These are phyloP conservation scores for Mechanitis mazaeus DNA, from an alignment of 2,888 invertebrate species.

Conservation along the genomic window DNA sequence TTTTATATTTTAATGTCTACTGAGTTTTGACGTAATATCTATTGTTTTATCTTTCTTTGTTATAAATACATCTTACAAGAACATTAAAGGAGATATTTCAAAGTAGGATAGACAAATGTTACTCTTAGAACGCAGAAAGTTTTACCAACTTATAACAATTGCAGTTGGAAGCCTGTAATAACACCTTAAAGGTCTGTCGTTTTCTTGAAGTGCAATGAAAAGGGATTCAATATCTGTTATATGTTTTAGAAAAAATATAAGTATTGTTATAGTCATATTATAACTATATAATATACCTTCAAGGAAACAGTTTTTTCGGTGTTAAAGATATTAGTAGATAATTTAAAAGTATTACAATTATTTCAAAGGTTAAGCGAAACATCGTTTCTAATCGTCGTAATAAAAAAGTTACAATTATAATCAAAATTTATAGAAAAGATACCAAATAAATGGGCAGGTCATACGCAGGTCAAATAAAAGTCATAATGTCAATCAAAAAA, in stretches of 20 bases:
- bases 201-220: neutral
- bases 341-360: no score
- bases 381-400: no score
- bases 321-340: no score
- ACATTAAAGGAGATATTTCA: neutral
- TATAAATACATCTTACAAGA: neutral
- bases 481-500: conserved; percentile 3
- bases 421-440: no score
- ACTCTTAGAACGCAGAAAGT: neutral
- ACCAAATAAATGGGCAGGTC: no score
- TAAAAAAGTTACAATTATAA: no score
- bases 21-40: no score
- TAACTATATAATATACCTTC: no score
- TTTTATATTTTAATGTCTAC: no score
- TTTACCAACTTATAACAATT: conserved; percentile 2
- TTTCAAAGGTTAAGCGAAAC: no score
- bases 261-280: neutral
- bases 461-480: neutral
- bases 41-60: neutral
- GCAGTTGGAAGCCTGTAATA: conserved; percentile 1
- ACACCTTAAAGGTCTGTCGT: neutral
- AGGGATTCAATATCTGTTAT: neutral
- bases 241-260: neutral
- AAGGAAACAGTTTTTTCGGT: no score
- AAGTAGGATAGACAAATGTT: neutral